Conservation (phyloP, 2,113 vertebrate species). For the Gadus chalcogrammus region DNA sequence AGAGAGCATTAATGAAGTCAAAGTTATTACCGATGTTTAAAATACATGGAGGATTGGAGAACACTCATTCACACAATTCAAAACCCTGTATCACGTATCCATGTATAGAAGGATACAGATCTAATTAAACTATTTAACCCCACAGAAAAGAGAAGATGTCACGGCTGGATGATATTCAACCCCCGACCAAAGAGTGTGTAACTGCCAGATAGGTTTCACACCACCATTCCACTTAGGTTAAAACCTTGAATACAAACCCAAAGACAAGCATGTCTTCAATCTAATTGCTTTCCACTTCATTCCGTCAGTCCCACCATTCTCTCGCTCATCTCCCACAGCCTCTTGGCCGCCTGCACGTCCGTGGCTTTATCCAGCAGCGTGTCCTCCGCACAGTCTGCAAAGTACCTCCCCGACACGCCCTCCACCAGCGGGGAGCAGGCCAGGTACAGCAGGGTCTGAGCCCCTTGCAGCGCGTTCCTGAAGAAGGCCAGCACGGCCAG, state of each 20-base stretch:
- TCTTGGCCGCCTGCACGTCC: conserved; percentile 81
- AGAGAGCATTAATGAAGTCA: background rate
- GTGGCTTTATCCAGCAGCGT: conserved; percentile 83
- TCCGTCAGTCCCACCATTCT: conserved; percentile 81
- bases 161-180: too few species aligned
- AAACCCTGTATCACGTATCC: too few species aligned
- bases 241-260: background rate
- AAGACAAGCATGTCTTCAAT: background rate
- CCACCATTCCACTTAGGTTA: background rate
- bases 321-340: conserved; percentile 90
- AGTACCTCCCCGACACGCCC: conserved; percentile 86
- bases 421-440: conserved; percentile 87
- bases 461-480: conserved; percentile 88
- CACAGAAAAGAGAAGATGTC: too few species aligned
- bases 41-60: background rate
- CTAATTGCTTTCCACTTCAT: background rate
- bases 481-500: conserved; percentile 78
- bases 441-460: conserved; percentile 89
- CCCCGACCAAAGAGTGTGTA: too few species aligned
- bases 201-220: background rate
- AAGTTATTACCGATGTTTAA: background rate
- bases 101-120: too few species aligned
- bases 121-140: too few species aligned
- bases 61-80: conserved; percentile 53
- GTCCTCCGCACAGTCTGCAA: conserved; percentile 89